phyloP scores from a whole-genome alignment of 2,797 vertebrate genomes.

The Dryobates pubescens region DNA sequence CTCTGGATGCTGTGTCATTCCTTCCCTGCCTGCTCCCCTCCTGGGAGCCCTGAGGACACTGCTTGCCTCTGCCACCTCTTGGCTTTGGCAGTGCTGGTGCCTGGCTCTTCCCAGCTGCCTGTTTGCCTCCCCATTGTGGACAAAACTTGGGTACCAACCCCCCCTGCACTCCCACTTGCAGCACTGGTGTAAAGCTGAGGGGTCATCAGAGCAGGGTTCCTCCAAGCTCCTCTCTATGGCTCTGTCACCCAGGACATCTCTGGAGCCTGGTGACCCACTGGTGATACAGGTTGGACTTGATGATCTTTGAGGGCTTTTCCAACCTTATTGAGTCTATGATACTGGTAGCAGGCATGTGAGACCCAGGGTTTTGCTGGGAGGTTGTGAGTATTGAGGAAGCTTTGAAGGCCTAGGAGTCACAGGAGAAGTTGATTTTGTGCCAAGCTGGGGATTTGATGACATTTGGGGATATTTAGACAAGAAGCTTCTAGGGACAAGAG shows the following conservation, averaged over 20 bases:
- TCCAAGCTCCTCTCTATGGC: not conserved
- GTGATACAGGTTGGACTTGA: not conserved
- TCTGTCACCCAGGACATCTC: not conserved
- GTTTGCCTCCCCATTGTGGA: fast-evolving
- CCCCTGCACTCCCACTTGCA: not conserved
- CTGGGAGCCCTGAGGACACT: not conserved
- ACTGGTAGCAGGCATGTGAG: not conserved
- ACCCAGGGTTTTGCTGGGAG: not conserved
- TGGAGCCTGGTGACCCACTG: fast-evolving
- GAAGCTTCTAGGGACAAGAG: not conserved
- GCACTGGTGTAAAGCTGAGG: not conserved
- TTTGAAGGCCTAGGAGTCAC: not conserved
- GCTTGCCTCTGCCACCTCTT: not conserved
- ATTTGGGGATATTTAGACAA: not conserved
- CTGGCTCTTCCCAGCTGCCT: not conserved
- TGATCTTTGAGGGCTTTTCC: no score
- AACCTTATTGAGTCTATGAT: no score
- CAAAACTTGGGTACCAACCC: not conserved
- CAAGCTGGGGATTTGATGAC: not conserved
- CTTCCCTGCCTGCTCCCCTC: not conserved
- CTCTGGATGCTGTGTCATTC: slow-evolving; percentile 56
- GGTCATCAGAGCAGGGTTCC: not conserved
- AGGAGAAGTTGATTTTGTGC: not conserved
- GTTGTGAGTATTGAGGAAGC: not conserved
- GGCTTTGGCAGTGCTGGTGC: fast-evolving